Conservation (phyloP, 2,888 invertebrate genomes). For the Dynastes tityus region DNA sequence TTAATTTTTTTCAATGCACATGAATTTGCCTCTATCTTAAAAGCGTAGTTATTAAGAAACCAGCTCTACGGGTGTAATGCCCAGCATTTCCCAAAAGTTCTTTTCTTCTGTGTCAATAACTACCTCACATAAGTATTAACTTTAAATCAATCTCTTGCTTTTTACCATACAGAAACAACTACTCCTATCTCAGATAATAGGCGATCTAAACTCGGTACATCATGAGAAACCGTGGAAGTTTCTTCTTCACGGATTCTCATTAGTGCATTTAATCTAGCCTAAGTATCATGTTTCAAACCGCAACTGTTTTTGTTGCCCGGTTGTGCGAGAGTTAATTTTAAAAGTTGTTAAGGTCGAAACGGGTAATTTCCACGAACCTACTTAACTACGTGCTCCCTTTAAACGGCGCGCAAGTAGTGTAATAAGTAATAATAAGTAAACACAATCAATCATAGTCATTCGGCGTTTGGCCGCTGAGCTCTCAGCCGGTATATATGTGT, state of each 20-base stretch:
- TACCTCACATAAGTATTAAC: no score
- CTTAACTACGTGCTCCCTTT: constrained; percentile 54
- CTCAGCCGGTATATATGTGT: constrained; percentile 11
- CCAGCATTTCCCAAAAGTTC: no score
- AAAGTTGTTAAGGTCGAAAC: constrained; percentile 51
- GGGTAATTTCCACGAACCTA: constrained; percentile 50
- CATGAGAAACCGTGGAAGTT: no score
- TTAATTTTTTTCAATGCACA: no score
- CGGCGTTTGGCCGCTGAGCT: constrained; percentile 36
- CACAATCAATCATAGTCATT: constrained; percentile 64
- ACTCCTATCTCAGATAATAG: no score
- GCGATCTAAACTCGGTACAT: no score
- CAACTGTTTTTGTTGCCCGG: constrained; percentile 4
- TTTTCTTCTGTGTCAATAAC: no score
- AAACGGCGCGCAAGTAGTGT: constrained; percentile 55
- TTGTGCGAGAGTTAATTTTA: constrained; percentile 42
- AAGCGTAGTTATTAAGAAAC: no score
- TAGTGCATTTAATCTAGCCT: background rate
- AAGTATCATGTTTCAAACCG: constrained; percentile 13
- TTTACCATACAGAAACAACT: no score
- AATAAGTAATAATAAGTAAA: constrained; percentile 65
- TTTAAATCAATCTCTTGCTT: no score
- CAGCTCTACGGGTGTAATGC: no score
- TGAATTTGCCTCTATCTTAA: no score
- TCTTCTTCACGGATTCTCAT: background rate